Evolutionary conservation across 2,797 vertebrate genomes (phyloP), one percentile per base, ranked within the genome.

Genomic region (Galagoides demidoff): DNA sequence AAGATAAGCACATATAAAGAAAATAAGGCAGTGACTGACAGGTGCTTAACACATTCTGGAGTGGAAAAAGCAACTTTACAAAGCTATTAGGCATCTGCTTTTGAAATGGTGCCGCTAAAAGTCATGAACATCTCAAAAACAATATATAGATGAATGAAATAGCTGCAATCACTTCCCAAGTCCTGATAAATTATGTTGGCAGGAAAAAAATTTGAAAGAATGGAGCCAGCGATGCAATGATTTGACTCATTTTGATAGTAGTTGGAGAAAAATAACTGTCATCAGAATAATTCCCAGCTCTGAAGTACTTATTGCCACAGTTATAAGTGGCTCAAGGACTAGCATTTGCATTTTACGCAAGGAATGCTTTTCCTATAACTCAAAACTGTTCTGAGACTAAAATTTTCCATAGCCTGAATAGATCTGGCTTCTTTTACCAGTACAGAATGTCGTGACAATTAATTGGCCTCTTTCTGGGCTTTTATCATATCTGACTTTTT

Each of bases 301-400:
- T 78, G 61, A 76, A 92, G 83, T 83, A 76, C 88, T 76, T 85
- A 92, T n/a, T 92, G 81, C 63, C 49, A 70, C 12, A 29, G 86
- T 77, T 94, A 37, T 39, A 74, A 81, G 64, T 82, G 88, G 70
- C 79, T 95, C 55, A 93, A 64, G 45, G 63, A 34, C 12, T 66
- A 70, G 55, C 25, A 88, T 96, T 96, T 95, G 63, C 92, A 96
- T 95, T 91, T 96, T 87, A 82, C 79, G 63, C n/a, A 96, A 95
- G 43, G 7, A 3, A 84, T 93, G n/a, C 9, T 89, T 94, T 92
- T 86, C 39, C n/a, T 74, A 68, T 77, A 89, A 89, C 63, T 96
- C 78, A 94, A 82, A 86, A 74, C 29, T 66, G 55, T 77, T 61
- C 39, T 82, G 92, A 95, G 76, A 89, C 49, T 89, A 85, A 87